Conservation (phyloP, 2,797 vertebrate genomes). For the Sylvia borin region DNA sequence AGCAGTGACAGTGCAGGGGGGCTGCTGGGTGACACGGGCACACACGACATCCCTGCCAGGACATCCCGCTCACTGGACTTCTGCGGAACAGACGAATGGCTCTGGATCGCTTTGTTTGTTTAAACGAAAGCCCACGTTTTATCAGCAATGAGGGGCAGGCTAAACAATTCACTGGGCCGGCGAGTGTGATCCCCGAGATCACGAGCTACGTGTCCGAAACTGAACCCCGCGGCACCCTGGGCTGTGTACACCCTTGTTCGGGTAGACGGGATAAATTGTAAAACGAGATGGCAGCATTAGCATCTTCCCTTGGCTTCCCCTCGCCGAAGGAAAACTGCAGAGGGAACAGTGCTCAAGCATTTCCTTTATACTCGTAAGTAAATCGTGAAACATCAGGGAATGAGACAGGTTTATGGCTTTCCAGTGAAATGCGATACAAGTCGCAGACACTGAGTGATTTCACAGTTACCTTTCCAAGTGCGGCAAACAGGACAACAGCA, state of each 20-base stretch:
- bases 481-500: not conserved
- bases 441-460: slow-evolving; percentile 63
- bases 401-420: slow-evolving; percentile 67
- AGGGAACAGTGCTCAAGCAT: slow-evolving; percentile 40
- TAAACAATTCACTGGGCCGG: not conserved
- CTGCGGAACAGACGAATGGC: not conserved
- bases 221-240: not conserved
- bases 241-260: not conserved
- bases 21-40: not conserved
- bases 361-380: slow-evolving; percentile 56
- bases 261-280: slow-evolving; percentile 17
- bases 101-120: not conserved
- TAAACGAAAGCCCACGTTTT: not conserved
- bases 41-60: not conserved
- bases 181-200: not conserved
- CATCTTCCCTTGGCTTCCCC: slow-evolving; percentile 25
- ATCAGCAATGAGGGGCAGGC: not conserved
- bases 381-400: slow-evolving; percentile 54
- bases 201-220: not conserved
- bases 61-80: not conserved
- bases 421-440: slow-evolving; percentile 66
- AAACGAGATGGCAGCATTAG: slow-evolving; percentile 53
- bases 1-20: not conserved
- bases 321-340: not conserved
- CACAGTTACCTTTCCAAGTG: slow-evolving; percentile 51